Evolutionary conservation across 2,888 invertebrate species (phyloP).

Genomic region (Cenopis cana): DNA sequence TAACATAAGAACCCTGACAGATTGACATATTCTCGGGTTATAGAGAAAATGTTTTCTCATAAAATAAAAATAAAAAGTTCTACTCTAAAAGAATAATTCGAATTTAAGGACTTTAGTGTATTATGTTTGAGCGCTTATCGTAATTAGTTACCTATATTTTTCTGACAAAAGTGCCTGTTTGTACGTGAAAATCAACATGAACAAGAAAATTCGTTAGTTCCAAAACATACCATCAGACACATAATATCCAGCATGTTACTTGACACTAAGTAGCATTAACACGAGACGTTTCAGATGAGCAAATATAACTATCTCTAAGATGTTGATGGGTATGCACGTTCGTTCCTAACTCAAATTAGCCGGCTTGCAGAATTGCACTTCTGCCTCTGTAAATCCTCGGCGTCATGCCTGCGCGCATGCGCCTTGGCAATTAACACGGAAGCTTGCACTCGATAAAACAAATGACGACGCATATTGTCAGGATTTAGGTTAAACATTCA

Average conservation of each 20-base stretch:
- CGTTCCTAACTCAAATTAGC: conserved; percentile 12
- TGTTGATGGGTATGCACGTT: background rate
- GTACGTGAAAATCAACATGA: background rate
- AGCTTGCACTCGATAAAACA: background rate
- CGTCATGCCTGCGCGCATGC: background rate
- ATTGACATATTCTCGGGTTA: no score
- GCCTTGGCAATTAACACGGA: conserved; percentile 19
- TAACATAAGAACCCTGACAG: no score
- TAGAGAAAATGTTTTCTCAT: no score
- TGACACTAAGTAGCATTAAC: background rate
- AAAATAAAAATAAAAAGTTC: no score
- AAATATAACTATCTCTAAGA: background rate
- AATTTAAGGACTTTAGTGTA: no score
- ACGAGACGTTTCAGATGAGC: background rate
- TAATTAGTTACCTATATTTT: no score
- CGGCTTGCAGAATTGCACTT: conserved; percentile 2
- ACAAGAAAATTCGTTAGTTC: background rate
- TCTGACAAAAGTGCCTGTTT: no score
- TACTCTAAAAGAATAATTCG: no score
- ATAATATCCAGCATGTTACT: background rate
- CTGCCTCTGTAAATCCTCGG: conserved; percentile 17
- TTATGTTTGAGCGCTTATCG: no score
- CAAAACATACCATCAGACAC: background rate
- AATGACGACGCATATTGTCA: background rate
- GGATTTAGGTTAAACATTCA: background rate